Percentiles rank a stretch among this genome's conserved stretches.
These are phyloP conservation scores for Romanomermis culicivorax DNA, from an alignment of 2,888 invertebrate species.

Conservation along the genomic window DNA sequence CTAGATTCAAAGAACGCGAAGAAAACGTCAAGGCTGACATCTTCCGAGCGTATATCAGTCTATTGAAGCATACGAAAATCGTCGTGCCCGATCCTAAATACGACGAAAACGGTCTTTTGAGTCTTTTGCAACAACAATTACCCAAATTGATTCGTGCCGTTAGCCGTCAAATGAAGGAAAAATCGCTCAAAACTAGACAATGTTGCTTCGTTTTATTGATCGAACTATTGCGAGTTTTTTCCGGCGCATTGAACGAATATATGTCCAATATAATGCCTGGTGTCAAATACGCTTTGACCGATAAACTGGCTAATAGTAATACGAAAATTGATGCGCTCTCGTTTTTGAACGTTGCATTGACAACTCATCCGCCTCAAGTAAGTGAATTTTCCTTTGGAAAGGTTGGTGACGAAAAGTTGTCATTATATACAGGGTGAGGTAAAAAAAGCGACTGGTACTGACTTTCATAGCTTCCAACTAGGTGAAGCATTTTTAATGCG, in stretches of 20 bases:
- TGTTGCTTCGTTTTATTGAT: conserved; percentile 73
- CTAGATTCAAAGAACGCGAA: conserved; percentile 52
- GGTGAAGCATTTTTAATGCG: no score
- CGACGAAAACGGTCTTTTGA: not conserved
- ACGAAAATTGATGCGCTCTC: conserved; percentile 63
- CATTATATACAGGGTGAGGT: no score
- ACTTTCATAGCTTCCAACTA: no score
- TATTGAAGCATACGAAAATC: conserved; percentile 68
- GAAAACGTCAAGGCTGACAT: conserved; percentile 98
- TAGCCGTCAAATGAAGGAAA: conserved; percentile 51
- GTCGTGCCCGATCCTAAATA: conserved; percentile 13
- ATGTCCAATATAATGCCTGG: conserved; percentile 70
- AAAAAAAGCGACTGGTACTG: no score
- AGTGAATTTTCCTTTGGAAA: no score
- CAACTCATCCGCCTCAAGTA: conserved; percentile 48
- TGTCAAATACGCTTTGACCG: conserved; percentile 44
- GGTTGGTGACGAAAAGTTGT: no score
- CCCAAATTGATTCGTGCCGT: conserved; percentile 64
- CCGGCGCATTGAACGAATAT: conserved; percentile 55
- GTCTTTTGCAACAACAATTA: conserved; percentile 36
- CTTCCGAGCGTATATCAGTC: conserved; percentile 78
- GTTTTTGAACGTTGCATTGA: conserved; percentile 62
- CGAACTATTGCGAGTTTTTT: conserved; percentile 65
- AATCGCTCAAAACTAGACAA: conserved; percentile 49
- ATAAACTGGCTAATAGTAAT: conserved; percentile 13